Evolutionary conservation across 2,797 vertebrate species (phyloP), one percentile per base, ranked within the genome.

Genomic region (Hypotaenidia okinawae): DNA sequence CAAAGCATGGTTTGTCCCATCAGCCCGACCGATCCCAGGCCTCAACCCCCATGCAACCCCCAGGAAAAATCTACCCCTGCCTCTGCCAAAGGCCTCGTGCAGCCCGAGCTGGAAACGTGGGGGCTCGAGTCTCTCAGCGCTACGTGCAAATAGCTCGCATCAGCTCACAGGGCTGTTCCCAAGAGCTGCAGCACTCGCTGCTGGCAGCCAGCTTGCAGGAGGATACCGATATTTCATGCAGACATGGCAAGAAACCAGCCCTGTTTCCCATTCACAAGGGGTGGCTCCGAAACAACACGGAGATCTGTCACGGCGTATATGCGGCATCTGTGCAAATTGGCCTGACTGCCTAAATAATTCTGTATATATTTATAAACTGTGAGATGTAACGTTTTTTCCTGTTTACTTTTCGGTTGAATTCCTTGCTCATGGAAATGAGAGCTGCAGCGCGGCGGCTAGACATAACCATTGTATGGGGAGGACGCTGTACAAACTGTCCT

Each of bases 381-480:
- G 95, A 96, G 93, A 96, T 91, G 95, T 95, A 96, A 94, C 91
- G 74, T 96, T 97, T 97, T 96, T 97, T 97, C 97, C 97, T 97
- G 96, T 97, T 97, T 97, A 97, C 95, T 97, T 97, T 97, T 97
- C 95, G 96, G 95, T 96, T 97, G 97, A 96, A 96, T 97, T 97
- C 94, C 94, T 96, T 86, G 87, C 96, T 97, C 94, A 91, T 94
- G 91, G 95, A 97, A 95, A 96, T 94, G 95, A 80, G 95, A 96
- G 96, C 85, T 7, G 93, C 91, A 97, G 84, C 11, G 19, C 49
- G 3, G 95, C 1, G 97, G 96, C 95, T 85, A 96, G 96, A 97
- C 97, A 96, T 16, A 78, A 85, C 95, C 94, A 97, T 97, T 97
- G 95, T 97, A 92, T 93, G 15, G 95, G 96, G 87, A 93, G 47